Percentiles rank a stretch among this genome's conserved stretches.
Conservation (phyloP, 2,797 vertebrate species). For the Ctenopoma multispine region DNA sequence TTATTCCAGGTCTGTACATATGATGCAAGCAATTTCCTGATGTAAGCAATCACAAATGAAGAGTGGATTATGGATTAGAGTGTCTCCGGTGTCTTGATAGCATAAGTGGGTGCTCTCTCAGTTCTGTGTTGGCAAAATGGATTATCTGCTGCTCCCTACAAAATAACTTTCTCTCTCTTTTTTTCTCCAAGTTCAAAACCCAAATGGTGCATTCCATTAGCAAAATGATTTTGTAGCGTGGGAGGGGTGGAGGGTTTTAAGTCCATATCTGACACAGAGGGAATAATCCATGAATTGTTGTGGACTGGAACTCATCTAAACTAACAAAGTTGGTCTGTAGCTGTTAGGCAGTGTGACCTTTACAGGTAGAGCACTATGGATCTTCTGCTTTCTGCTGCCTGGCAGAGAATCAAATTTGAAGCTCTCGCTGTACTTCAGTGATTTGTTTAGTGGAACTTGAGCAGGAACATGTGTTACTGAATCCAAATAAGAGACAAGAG, state of each 20-base stretch:
- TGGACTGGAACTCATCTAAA: constrained; percentile 45
- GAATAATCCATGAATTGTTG: constrained; percentile 70
- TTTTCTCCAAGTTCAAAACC: constrained; percentile 62
- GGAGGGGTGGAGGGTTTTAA: constrained; percentile 49
- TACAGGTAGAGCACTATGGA: constrained; percentile 53
- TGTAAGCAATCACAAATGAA: constrained; percentile 82
- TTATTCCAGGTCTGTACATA: constrained; percentile 69
- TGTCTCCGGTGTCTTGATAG: constrained; percentile 78
- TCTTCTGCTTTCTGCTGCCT: constrained; percentile 50
- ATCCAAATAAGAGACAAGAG: constrained; percentile 63
- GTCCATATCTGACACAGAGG: constrained; percentile 53
- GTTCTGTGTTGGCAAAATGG: constrained; percentile 82
- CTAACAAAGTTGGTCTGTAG: constrained; percentile 56
- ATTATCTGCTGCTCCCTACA: constrained; percentile 75
- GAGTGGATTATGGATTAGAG: constrained; percentile 82
- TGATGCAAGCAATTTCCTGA: constrained; percentile 82
- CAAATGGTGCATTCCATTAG: constrained; percentile 74
- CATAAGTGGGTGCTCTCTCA: constrained; percentile 77
- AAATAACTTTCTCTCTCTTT: constrained; percentile 73
- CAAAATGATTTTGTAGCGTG: constrained; percentile 71
- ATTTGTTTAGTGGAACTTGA: constrained; percentile 60
- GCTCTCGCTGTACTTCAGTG: constrained; percentile 39
- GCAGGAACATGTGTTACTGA: constrained; percentile 28
- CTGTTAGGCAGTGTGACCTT: constrained; percentile 66
- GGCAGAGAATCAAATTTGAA: constrained; percentile 53